Percentiles rank a stretch among this genome's conserved stretches.
Conservation (phyloP, 2,113 vertebrate genomes). For the Sphyrna mokarran region DNA sequence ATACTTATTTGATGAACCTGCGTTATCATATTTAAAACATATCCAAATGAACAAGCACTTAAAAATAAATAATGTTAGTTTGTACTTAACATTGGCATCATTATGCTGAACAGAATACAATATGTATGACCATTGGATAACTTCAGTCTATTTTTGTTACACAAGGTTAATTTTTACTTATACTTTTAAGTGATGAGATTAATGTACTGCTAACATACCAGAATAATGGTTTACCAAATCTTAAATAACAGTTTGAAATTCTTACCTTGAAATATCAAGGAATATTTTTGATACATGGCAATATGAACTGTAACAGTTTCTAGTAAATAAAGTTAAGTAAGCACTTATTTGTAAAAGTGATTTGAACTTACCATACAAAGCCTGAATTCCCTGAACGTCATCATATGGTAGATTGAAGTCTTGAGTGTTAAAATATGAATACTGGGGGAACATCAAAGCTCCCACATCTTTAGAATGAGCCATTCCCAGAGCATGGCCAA, state of each 20-base stretch:
- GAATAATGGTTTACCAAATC: background rate
- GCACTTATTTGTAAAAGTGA: background rate
- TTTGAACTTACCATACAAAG: slow-evolving; percentile 71
- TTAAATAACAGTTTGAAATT: background rate
- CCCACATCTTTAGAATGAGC: slow-evolving; percentile 80
- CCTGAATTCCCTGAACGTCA: slow-evolving; percentile 84
- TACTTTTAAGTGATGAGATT: background rate
- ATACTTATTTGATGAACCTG: slow-evolving; percentile 42
- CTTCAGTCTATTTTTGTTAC: background rate
- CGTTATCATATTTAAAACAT: background rate
- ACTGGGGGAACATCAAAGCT: slow-evolving; percentile 88
- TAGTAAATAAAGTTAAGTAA: background rate
- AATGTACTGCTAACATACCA: background rate
- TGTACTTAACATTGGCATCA: background rate
- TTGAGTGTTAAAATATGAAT: slow-evolving; percentile 63
- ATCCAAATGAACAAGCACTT: background rate
- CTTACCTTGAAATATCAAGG: background rate
- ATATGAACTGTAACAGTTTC: background rate
- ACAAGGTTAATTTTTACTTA: background rate
- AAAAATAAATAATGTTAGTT: background rate
- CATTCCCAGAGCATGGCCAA: slow-evolving; percentile 88
- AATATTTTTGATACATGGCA: background rate
- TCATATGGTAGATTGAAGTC: slow-evolving; percentile 76
- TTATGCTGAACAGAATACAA: background rate
- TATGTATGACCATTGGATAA: background rate